Evolutionary conservation across 2,888 invertebrate species (phyloP), one percentile per base, ranked within the genome.

Genomic region (Sinopyrophorus schimmeli): DNA sequence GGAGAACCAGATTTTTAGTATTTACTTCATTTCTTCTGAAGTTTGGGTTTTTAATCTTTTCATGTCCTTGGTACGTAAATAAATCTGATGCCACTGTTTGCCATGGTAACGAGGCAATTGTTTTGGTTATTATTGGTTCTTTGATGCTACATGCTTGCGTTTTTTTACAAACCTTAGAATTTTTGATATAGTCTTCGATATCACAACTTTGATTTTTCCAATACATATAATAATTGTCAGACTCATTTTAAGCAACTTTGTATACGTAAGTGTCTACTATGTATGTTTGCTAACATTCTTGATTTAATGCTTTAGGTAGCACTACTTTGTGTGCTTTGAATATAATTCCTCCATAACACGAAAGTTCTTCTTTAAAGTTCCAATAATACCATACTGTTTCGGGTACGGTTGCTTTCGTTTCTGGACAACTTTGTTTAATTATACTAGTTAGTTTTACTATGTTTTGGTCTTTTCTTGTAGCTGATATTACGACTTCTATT

Each of bases 191-290:
- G 26, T 60, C 40, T 32, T 54, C 51, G 11, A 63, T 63, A 27
- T 64, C 52, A 18, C 53, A 53, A 9, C 28, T 55, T 56, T 62
- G 61, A 5, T 24, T 23, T n/a, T 58, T 58, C 64, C 63, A 64
- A 31, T 54, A 65, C 12, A 60, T 14, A 44, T 49, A 43, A n/a
- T n/a, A n/a, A n/a, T 16, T 55, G 48, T 44, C 58, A 46, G 3
- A 61, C 59, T 6, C 58, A 28, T 2, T 37, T 32, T 50, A 53
- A 55, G 9, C 50, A 58, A 51, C 61, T 65, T 12, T 59, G 57
- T n/a, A 57, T 42, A 5, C 14, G 7, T 18, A 10, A 10, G 9
- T 30, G 30, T 30, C 15, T 16, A 5, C n/a, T n/a, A 11, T 30
- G 30, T 4, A n/a, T 30, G n/a, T 15, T 15, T 18, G 9, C 10